A percentile compares a stretch with the other conserved stretches of the same genome.
Evolutionary conservation across 2,113 vertebrate genomes (phyloP).

Genomic region (Mus spicilegus): DNA sequence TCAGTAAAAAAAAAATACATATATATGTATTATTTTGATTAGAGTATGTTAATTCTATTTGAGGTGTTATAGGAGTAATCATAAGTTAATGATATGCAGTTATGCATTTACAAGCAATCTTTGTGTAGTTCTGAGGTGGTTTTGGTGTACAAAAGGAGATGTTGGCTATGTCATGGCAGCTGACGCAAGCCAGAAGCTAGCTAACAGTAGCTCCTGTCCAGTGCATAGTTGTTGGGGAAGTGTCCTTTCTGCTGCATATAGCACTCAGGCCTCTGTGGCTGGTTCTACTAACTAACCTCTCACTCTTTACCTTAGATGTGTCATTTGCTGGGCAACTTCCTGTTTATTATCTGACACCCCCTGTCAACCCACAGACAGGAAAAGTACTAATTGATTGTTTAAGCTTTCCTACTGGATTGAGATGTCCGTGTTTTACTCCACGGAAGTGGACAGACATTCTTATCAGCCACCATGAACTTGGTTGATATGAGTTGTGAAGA

Average conservation of each 20-base stretch:
- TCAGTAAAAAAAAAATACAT: background rate
- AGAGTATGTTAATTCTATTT: conserved; percentile 22
- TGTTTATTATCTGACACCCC: background rate
- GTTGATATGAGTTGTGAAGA: background rate
- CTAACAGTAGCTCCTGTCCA: background rate
- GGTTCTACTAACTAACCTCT: background rate
- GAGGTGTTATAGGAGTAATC: background rate
- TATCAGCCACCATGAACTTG: background rate
- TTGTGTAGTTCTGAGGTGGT: background rate
- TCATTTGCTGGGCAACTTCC: background rate
- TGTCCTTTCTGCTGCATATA: background rate
- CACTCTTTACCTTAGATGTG: background rate
- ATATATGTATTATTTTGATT: too few relatives aligned
- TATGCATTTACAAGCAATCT: background rate
- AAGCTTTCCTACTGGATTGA: background rate
- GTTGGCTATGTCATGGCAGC: background rate
- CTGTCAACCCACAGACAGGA: background rate
- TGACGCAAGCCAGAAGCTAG: background rate
- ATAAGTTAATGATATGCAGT: background rate
- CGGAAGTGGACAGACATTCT: background rate
- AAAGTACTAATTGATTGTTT: background rate
- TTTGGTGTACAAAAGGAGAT: background rate
- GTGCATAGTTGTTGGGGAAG: accelerated
- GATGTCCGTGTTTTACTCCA: background rate
- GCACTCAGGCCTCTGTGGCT: background rate